phyloP scores from a whole-genome alignment of 2,888 invertebrate species.

The Parochlus steinenii region DNA sequence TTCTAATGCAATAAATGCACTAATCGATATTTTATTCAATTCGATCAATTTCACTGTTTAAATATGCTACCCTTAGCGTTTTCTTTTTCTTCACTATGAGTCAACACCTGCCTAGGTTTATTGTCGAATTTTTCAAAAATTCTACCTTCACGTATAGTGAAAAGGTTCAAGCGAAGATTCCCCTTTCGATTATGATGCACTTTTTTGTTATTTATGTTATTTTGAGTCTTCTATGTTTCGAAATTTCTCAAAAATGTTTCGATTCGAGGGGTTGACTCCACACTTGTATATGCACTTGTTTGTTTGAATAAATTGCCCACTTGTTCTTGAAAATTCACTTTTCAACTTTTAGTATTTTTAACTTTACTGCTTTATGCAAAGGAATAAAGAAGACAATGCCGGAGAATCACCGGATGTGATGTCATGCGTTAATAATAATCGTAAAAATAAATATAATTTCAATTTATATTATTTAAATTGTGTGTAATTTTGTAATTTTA shows the following conservation, averaged over 20 bases:
- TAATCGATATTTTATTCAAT: no score
- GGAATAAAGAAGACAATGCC: conserved; percentile 1
- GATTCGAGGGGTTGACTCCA: conserved; percentile 1
- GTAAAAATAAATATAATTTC: conserved; percentile 1
- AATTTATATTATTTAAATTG: conserved; percentile 8
- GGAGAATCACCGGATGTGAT: conserved; percentile 10
- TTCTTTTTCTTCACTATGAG: neutral
- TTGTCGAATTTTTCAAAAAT: no score
- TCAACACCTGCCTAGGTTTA: conserved; percentile 3
- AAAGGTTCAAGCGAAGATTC: no score
- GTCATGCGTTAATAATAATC: conserved; percentile 12
- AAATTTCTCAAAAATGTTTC: neutral
- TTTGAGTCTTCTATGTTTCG: neutral
- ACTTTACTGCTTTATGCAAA: neutral
- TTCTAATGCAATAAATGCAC: no score
- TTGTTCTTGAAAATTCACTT: neutral
- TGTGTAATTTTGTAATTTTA: conserved; percentile 2
- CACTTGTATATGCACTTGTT: conserved; percentile 6
- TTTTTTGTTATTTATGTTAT: conserved; percentile 1
- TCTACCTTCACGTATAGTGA: no score
- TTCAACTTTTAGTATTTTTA: neutral
- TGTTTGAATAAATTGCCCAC: neutral
- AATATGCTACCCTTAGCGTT: no score
- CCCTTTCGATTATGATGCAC: no score
- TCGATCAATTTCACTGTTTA: no score